Evolutionary conservation across 1,140 invertebrate genomes (phyloP).

Genomic region (Tetranychus urticae): DNA sequence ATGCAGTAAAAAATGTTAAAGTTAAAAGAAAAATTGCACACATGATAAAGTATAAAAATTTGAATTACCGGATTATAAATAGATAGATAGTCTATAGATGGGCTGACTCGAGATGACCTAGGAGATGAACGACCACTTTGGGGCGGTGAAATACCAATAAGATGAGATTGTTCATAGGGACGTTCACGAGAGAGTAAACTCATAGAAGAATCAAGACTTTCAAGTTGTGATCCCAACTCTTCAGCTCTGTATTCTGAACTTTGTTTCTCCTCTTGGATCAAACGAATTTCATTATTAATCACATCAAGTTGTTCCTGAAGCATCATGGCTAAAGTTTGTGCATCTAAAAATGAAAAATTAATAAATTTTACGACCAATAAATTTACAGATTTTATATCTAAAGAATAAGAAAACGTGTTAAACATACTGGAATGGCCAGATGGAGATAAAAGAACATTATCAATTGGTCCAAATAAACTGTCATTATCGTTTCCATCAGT

Average conservation of each 20-base stretch:
- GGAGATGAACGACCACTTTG: conserved; percentile 52
- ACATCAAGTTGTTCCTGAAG: conserved; percentile 96
- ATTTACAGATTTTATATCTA: no score
- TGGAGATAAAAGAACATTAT: conserved; percentile 27
- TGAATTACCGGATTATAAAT: conserved; percentile 45
- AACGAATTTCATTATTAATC: conserved; percentile 92
- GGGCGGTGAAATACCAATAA: conserved; percentile 35
- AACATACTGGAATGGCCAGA: conserved; percentile 16
- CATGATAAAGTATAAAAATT: no score
- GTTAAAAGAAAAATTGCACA: no score
- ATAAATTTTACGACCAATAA: no score
- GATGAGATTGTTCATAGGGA: conserved; percentile 28
- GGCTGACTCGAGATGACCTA: conserved; percentile 39
- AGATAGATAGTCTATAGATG: conserved; percentile 48
- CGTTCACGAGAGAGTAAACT: conserved; percentile 52
- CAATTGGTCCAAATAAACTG: conserved; percentile 31
- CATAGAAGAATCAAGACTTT: conserved; percentile 66
- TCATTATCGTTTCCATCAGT: conserved; percentile 49
- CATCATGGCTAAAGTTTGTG: conserved; percentile 90
- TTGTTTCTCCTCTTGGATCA: conserved; percentile 97
- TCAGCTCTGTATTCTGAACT: conserved; percentile 77
- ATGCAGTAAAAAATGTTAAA: no score
- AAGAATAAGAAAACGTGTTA: no score
- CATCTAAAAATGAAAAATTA: conserved; percentile 42
- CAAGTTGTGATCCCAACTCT: conserved; percentile 85